Percentiles rank a stretch among this genome's conserved stretches.
These are phyloP conservation scores for Actinopyga echinites DNA, from an alignment of 53 echinoderm and acorn worm genomes.

Conservation along the genomic window DNA sequence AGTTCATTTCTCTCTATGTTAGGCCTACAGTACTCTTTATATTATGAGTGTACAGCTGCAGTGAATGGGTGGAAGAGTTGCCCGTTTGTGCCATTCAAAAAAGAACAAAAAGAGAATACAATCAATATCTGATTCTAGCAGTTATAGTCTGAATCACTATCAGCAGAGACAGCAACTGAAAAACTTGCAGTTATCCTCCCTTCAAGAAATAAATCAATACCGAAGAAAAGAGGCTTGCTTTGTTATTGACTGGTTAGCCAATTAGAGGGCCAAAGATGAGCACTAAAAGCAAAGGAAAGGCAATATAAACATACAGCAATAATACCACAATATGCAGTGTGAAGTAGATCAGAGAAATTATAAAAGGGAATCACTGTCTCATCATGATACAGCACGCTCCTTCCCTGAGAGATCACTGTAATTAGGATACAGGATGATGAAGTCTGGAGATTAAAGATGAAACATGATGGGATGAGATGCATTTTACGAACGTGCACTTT, in stretches of 20 bases:
- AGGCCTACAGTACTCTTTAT: no score
- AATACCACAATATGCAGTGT: no score
- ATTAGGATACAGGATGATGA: no score
- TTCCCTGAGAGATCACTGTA: no score
- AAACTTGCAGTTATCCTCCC: not conserved
- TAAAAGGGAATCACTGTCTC: no score
- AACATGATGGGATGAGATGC: no score
- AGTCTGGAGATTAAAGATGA: no score
- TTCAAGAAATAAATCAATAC: not conserved
- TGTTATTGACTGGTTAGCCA: conserved; percentile 15
- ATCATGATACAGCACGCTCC: no score
- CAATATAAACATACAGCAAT: no score
- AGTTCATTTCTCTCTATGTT: not conserved
- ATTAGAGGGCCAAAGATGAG: not conserved
- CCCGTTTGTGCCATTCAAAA: not conserved
- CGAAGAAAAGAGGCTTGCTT: not conserved
- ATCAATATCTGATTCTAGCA: not conserved
- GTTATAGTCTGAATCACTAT: not conserved
- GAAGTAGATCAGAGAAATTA: no score
- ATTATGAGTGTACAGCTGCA: not conserved
- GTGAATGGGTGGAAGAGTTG: not conserved
- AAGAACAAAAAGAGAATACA: not conserved
- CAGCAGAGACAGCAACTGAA: not conserved
- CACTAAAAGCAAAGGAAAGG: no score
- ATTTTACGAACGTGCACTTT: no score